Base-by-base conservation (phyloP, 2,888 invertebrate genomes). In the Epirrita christyi region DNA sequence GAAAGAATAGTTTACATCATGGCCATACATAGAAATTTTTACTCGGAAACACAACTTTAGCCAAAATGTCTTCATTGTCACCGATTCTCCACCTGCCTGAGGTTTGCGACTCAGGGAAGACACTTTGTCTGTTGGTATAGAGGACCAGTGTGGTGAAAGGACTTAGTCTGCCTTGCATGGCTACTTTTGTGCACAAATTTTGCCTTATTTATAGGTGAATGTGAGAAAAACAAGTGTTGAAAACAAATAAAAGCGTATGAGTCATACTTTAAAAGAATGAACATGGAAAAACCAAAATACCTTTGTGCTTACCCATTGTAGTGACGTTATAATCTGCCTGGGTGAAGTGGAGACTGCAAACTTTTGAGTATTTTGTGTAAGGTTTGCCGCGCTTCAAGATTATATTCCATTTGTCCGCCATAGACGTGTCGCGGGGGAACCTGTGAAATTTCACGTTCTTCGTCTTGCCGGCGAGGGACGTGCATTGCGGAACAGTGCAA, bases 291-390 rank as follows among this genome's bases (percentile, higher is more conserved):
- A 82, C 86, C 86, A 82, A 75, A 81, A 83, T 82, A 88, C 86
- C 87, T 90, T 86, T 88, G 81, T 85, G 88, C 89, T 92, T 91
- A 88, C 92, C 92, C 91, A 92, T 89, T 69, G 88, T 89, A 47
- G 92, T 92, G 78, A 92, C 86, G 79, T 89, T 92, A 74, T 92
- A 92, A 63, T 92, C 92, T 5, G 77, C 78, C 48, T 86, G 87
- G 0, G 86, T 91, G 76, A 92, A 92, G 72, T 92, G 92, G 0
- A 91, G 80, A 70, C 92, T 92, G 77, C 92, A 92, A 28, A 92
- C 92, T 86, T 92, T 92, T 4, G 92, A 92, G 74, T 92, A 92
- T 67, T 89, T 90, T n/a, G 92, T 92, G 53, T 83, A 85, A 0
- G 92, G 92, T 76, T 92, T 92, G 66, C 89, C 88, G 63, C 92